These are phyloP conservation scores for Wiebesia pumilae DNA, from an alignment of 1,140 invertebrate genomes.

Conservation along the genomic window DNA sequence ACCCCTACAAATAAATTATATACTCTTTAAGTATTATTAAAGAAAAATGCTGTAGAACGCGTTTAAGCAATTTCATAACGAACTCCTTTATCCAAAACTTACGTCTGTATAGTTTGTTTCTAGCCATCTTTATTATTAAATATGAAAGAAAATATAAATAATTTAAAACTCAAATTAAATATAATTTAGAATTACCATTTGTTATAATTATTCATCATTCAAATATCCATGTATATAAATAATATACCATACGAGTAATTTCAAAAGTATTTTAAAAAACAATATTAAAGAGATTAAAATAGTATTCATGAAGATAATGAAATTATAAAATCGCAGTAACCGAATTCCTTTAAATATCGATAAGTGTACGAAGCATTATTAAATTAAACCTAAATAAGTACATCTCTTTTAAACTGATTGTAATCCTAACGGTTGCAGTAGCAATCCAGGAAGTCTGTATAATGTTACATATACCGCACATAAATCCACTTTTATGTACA, in stretches of 20 bases:
- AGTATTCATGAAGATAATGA: background rate
- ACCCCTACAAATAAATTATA: slow-evolving; percentile 4
- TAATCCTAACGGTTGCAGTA: background rate
- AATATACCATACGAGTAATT: background rate
- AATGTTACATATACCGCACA: background rate
- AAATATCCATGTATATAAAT: background rate
- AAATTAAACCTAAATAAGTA: background rate
- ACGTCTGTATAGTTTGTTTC: background rate
- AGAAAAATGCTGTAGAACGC: background rate
- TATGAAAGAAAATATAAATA: background rate
- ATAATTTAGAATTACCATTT: background rate
- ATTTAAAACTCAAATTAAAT: background rate
- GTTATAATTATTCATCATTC: background rate
- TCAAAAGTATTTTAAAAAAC: background rate
- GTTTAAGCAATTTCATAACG: background rate
- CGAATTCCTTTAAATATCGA: too few relatives aligned
- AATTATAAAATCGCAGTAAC: too few relatives aligned
- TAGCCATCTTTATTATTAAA: slow-evolving; percentile 16
- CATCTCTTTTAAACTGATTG: background rate
- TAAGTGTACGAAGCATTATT: too few relatives aligned
- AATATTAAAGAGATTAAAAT: background rate
- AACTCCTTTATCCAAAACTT: background rate
- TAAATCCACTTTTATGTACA: background rate
- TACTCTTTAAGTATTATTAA: background rate
- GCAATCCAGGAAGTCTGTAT: background rate